phyloP scores from a whole-genome alignment of 2,888 invertebrate species.

The Anorthoa munda region DNA sequence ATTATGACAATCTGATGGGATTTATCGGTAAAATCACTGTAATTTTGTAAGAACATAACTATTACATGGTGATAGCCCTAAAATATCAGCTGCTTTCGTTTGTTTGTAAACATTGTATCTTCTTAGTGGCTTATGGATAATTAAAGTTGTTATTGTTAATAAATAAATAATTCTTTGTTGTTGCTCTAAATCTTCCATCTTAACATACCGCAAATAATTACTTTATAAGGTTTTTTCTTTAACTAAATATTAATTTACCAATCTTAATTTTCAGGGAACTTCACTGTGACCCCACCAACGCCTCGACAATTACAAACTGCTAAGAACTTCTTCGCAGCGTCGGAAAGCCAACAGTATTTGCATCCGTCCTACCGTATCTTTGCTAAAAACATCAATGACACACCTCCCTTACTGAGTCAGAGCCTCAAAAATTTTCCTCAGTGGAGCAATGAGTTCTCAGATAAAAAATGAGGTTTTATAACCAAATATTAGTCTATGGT shows the following conservation, averaged over 20 bases:
- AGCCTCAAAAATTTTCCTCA: constrained; percentile 68
- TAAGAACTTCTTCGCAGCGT: constrained; percentile 72
- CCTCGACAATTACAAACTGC: constrained; percentile 72
- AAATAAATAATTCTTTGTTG: too few species aligned
- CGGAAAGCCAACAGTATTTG: constrained; percentile 74
- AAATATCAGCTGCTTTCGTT: too few species aligned
- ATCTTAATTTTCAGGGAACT: constrained; percentile 76
- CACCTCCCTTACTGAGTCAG: constrained; percentile 68
- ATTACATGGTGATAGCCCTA: too few species aligned
- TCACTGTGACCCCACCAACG: constrained; percentile 69
- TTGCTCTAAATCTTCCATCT: too few species aligned
- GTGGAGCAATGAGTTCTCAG: constrained; percentile 67
- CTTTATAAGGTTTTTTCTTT: background rate
- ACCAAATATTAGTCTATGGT: constrained; percentile 14
- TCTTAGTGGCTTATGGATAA: too few species aligned
- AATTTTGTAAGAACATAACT: too few species aligned
- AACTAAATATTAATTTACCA: background rate
- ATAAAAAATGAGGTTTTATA: constrained; percentile 29
- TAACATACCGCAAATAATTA: too few species aligned
- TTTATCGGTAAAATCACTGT: too few species aligned
- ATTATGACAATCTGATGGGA: too few species aligned
- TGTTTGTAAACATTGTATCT: too few species aligned
- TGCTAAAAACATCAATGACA: constrained; percentile 68
- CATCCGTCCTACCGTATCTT: constrained; percentile 68
- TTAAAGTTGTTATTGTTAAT: too few species aligned